These are phyloP conservation scores for Gadopsis bispinosus DNA, from an alignment of 2,797 vertebrate genomes.

Conservation along the genomic window DNA sequence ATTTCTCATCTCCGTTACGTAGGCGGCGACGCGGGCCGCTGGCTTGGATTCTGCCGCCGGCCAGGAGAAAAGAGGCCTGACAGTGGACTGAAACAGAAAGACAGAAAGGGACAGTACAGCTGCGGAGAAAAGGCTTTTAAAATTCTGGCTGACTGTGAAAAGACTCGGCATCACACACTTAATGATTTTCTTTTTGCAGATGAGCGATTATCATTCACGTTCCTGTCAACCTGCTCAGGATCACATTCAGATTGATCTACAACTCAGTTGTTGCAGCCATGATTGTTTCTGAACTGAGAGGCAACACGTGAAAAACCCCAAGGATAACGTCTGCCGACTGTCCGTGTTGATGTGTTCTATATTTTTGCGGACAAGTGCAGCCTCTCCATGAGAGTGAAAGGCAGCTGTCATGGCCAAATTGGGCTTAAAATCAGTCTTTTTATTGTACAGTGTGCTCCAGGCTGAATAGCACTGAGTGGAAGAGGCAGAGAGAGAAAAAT, in stretches of 20 bases:
- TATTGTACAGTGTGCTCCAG: constrained; percentile 43
- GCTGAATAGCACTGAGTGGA: constrained; percentile 47
- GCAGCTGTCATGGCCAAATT: constrained; percentile 63
- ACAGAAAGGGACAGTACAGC: constrained; percentile 27
- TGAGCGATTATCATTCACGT: constrained; percentile 21
- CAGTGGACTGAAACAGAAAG: constrained; percentile 41
- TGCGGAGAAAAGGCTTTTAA: constrained; percentile 17
- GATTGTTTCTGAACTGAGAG: constrained; percentile 3
- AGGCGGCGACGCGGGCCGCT: constrained; percentile 30
- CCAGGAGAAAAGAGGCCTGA: constrained; percentile 47
- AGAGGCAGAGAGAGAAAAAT: constrained; percentile 37
- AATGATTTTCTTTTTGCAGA: constrained; percentile 26
- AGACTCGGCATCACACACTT: constrained; percentile 2
- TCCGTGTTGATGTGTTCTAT: background rate
- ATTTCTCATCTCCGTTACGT: constrained; percentile 21
- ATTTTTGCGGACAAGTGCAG: constrained; percentile 12
- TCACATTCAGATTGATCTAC: constrained; percentile 9
- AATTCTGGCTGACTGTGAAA: constrained; percentile 20
- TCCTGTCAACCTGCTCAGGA: constrained; percentile 5
- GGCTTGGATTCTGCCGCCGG: constrained; percentile 35
- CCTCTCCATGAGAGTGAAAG: constrained; percentile 38
- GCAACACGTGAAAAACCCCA: constrained; percentile 14
- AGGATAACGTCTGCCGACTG: constrained; percentile 5
- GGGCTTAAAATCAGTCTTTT: constrained; percentile 71
- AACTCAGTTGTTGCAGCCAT: background rate